Evolutionary conservation across 2,888 invertebrate genomes (phyloP), one percentile per base, ranked within the genome.

Genomic region (Parelbella ahira): DNA sequence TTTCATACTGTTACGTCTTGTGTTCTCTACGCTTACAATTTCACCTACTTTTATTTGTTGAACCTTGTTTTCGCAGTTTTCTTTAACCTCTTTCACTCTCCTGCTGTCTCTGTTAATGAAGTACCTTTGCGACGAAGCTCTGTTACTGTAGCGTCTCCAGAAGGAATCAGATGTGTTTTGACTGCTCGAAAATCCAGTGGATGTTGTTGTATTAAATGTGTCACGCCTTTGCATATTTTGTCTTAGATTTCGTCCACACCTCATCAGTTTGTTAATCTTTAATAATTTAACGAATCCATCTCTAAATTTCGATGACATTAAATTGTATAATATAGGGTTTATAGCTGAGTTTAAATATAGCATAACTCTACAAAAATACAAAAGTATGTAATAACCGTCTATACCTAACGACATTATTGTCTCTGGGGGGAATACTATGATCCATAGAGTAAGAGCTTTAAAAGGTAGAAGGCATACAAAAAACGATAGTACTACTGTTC

Each of bases 281-380:
- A 93, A 89, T 32, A 94, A 75, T 58, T 90, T 91, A 37, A 93
- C 88, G 56, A 95, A 95, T 2, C 94, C 95, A 34, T 92, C 92
- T 4, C 97, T 90, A 80, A 97, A 97, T 70, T 96, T 97, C 1
- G 96, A 94, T 44, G 96, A 96, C 93, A 97, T 95, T 39, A 97
- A 89, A 72, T 96, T 97, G 79, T 97, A 97, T 36, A 97, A 83
- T 60, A 97, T 94, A 5, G 97, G 97, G 87, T 97, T 97, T 39
- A 96, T 92, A 5, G 96, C 96, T 30, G 96, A 96, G 77, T 97
- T 97, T 37, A 96, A 89, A 79, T 96, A 96, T 53, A 95, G 84
- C 93, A 97, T 94, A 38, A 96, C 92, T 53, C 97, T 91, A 66
- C 94, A 94, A 78, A 96, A 94, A 76, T 94, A 95, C 48, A 97